Evolutionary conservation across 2,797 vertebrate genomes (phyloP).

Genomic region (Sebastes nivosus): DNA sequence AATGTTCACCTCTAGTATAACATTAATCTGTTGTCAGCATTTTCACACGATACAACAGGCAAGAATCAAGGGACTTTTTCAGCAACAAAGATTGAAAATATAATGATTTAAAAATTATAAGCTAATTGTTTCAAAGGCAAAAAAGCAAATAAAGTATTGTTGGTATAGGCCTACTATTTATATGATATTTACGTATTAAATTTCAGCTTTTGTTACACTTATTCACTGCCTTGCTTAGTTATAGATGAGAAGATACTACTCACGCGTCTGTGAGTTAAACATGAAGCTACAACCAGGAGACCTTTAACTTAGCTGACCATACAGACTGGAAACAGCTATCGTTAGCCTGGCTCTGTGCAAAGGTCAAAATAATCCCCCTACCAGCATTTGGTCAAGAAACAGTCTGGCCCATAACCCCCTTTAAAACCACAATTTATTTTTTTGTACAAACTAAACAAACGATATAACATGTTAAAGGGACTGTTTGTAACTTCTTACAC

Average conservation of each 20-base stretch:
- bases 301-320: neutral
- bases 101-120: neutral
- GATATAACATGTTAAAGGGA: neutral
- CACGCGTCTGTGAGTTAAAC: no score
- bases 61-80: neutral
- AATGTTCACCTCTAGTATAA: neutral
- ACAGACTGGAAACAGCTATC: neutral
- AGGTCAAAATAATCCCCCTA: neutral
- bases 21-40: neutral
- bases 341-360: neutral
- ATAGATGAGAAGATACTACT: neutral
- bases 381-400: neutral
- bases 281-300: no score
- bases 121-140: neutral
- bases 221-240: neutral
- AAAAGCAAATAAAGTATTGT: neutral
- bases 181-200: neutral
- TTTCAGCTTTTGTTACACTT: neutral
- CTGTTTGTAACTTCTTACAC: no score
- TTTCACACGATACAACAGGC: neutral
- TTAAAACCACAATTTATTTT: neutral
- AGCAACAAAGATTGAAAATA: neutral
- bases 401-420: neutral
- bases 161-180: neutral
- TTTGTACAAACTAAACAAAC: neutral